Base-by-base conservation (phyloP, 37 sponge, comb jelly and placozoan genomes). In the Mnemiopsis leidyi region DNA sequence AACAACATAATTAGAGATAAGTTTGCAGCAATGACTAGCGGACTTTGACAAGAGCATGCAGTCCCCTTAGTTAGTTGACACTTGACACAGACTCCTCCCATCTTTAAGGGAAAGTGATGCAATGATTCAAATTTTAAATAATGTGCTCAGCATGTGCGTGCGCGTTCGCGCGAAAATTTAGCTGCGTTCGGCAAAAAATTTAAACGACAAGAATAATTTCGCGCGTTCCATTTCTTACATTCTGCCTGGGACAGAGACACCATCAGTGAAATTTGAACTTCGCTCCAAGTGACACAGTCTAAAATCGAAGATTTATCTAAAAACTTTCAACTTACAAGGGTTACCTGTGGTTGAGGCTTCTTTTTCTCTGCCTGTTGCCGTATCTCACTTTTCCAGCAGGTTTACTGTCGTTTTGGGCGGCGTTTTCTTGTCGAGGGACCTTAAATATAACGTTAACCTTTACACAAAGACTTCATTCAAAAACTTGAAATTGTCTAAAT, bases 341-440 rank as follows among this genome's bases (percentile, higher is more conserved):
- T 38, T 85, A 85, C 90, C 90, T 85, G 90, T 25, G 9, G 90
- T 13, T 28, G 90, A 35, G 32, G 5, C 61, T 85, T 85, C 90
- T 85, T 85, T 3, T 85, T 85, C 90, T 1, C 48, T 85, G 90
- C 36, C 90, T 38, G 90, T n/a, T 37, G 0, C 90, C 90, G 48
- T 85, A 85, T 33, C 90, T 38, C 90, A 85, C 90, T 26, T 85
- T 85, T 24, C 90, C 90, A 38, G 40, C 61, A 0, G 90, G 90
- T 26, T 85, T 85, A 21, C 7, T 29, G 20, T 85, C 90, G 0
- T 23, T 37, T 20, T 33, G 33, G 0, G 25, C 61, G 0, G 33
- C 90, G 2, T 1, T 29, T 16, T 33, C 82, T 40, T 85, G 40
- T 2, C 29, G 48, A 0, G 90, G 90, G 29, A 85, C 90, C 90